Percentiles rank a stretch among this genome's conserved stretches.
Conservation (phyloP, 2,797 vertebrate species). For the Acrossocheilus fasciatus region DNA sequence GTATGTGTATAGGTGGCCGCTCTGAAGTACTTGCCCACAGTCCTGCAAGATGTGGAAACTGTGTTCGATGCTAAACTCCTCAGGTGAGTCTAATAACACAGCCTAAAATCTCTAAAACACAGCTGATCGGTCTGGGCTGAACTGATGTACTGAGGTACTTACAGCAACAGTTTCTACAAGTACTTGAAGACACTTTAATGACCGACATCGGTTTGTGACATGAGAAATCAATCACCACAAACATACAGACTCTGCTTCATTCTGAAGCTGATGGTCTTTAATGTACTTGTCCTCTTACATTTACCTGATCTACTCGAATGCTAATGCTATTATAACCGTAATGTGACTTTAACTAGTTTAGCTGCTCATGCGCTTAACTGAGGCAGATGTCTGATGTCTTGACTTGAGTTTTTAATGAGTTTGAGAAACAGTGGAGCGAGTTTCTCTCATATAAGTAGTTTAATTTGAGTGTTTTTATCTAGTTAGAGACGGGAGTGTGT, state of each 20-base stretch:
- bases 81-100: slow-evolving; percentile 80
- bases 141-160: not conserved
- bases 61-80: slow-evolving; percentile 94
- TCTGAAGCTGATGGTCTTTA: not conserved
- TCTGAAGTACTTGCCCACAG: slow-evolving; percentile 95
- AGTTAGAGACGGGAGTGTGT: not conserved
- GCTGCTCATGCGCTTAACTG: not conserved
- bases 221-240: not conserved
- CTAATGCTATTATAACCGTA: not conserved
- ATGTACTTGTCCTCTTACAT: not conserved
- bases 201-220: not conserved
- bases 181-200: not conserved
- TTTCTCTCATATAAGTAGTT: not conserved
- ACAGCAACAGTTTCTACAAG: not conserved
- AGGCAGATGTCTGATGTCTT: slow-evolving; percentile 3
- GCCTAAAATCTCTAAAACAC: not conserved
- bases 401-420: slow-evolving; percentile 6
- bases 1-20: slow-evolving; percentile 87
- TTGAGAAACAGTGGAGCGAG: not conserved
- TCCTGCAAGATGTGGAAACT: slow-evolving; percentile 94
- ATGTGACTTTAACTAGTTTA: slow-evolving; percentile 20
- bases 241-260: not conserved
- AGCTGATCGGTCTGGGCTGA: not conserved
- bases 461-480: slow-evolving; percentile 4
- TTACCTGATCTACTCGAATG: not conserved